Base-by-base conservation (phyloP, 1,140 invertebrate genomes). In the Meloidogyne hapla region DNA sequence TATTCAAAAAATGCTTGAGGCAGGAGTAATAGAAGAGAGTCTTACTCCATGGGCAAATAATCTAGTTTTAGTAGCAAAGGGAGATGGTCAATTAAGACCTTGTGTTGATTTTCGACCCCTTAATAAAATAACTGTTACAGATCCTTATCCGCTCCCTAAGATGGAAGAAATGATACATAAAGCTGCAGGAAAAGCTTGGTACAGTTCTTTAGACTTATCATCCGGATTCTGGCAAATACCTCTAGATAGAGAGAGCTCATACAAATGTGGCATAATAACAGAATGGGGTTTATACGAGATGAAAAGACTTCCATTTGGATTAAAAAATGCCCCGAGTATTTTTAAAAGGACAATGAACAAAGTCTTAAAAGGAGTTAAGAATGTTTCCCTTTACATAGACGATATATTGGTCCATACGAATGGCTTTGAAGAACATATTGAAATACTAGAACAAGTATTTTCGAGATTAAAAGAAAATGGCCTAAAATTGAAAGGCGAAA, bases 181-280 rank as follows among this genome's bases (percentile, higher is more conserved):
- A 45, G 26, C 26, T 13, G 67, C 67, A 6, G 67, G 67, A 8
- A 69, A 33, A 69, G 45, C 23, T 6, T 72, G 26, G 21, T 72
- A 62, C 62, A 25, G 21, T 12, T 28, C 61, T 10, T 15, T 72
- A 38, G 70, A 72, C 25, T 21, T 72, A 23, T 33, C 70, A 2
- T 62, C 45, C 2, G 70, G 70, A 10, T 72, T 62, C 25, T 62
- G 45, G 70, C 70, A 72, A 25, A 56, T 72, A 21, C 70, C 70
- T 13, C 26, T 72, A 45, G 70, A 72, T 25, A 25, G 69, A 23
- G 70, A 72, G 1, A 62, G 21, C 15, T 25, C 48, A 0, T 12
- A 65, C 6, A 72, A 72, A 65, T 72, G 70, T 25, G 66, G 66
- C 0, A 67, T 67, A 67, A 67, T 67, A 67, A 67, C 66, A 1